Conservation (phyloP, 2,113 vertebrate species). For the Tachycineta bicolor region DNA sequence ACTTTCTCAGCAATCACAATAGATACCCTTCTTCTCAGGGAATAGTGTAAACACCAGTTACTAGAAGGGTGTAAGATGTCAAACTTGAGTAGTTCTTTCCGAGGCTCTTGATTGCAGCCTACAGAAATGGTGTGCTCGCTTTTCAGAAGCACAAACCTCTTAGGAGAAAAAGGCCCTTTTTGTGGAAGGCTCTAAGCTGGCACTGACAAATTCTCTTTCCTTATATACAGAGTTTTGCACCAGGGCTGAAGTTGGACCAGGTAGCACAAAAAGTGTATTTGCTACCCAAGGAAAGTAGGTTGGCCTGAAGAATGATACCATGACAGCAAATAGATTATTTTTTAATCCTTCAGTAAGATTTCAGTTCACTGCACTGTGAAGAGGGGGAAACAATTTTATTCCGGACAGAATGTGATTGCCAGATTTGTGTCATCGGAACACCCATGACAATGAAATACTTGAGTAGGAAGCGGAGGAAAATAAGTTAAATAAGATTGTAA, state of each 20-base stretch:
- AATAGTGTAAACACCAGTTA: neutral
- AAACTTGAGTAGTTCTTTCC: neutral
- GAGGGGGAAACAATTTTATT: neutral
- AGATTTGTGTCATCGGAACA: neutral
- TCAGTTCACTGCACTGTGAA: neutral
- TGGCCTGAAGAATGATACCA: neutral
- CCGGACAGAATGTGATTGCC: neutral
- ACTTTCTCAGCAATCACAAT: neutral
- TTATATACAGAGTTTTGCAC: neutral
- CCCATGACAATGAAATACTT: neutral
- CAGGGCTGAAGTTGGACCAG: neutral
- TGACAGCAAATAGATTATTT: neutral
- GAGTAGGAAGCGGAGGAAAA: neutral
- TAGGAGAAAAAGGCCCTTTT: neutral
- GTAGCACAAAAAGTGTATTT: neutral
- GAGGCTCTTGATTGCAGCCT: neutral
- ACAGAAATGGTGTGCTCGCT: neutral
- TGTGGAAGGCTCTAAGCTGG: neutral
- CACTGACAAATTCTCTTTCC: neutral
- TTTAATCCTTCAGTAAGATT: slow-evolving; percentile 10
- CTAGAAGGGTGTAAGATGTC: neutral
- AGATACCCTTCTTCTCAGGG: neutral
- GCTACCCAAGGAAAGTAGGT: neutral
- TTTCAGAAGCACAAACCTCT: neutral
- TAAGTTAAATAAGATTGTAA: neutral